phyloP scores from a whole-genome alignment of 2,113 vertebrate genomes.

The Nyctibius bracteatus region DNA sequence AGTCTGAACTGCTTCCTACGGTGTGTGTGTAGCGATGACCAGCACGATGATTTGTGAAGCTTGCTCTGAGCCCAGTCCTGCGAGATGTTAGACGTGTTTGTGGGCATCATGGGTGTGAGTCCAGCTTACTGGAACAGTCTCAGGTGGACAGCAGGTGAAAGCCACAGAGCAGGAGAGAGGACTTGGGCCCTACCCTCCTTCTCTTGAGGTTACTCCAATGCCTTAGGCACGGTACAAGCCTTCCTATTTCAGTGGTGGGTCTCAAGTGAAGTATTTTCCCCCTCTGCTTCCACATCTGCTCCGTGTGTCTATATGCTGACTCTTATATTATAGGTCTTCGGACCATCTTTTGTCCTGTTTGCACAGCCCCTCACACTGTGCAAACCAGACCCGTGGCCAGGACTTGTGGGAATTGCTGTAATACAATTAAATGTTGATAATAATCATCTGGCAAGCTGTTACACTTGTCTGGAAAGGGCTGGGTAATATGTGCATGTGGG shows the following conservation, averaged over 20 bases:
- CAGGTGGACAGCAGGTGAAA: not conserved
- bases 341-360: not conserved
- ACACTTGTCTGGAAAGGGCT: slow-evolving; percentile 25
- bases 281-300: not conserved
- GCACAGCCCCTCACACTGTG: not conserved
- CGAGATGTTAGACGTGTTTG: fast-evolving
- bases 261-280: fast-evolving
- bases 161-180: not conserved
- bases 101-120: not conserved
- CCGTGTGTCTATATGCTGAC: not conserved
- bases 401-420: not conserved
- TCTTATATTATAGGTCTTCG: fast-evolving
- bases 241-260: not conserved
- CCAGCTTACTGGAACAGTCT: not conserved
- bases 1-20: fast-evolving
- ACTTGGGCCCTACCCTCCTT: fast-evolving
- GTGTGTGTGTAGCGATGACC: fast-evolving
- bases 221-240: not conserved
- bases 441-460: slow-evolving; percentile 38
- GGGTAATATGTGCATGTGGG: not conserved
- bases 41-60: fast-evolving
- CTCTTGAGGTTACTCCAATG: not conserved
- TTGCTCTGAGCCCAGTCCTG: not conserved
- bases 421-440: slow-evolving; percentile 16
- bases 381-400: not conserved